Base-by-base conservation (phyloP, 2,113 vertebrate species). In the Calyptommatus sinebrachiatus region DNA sequence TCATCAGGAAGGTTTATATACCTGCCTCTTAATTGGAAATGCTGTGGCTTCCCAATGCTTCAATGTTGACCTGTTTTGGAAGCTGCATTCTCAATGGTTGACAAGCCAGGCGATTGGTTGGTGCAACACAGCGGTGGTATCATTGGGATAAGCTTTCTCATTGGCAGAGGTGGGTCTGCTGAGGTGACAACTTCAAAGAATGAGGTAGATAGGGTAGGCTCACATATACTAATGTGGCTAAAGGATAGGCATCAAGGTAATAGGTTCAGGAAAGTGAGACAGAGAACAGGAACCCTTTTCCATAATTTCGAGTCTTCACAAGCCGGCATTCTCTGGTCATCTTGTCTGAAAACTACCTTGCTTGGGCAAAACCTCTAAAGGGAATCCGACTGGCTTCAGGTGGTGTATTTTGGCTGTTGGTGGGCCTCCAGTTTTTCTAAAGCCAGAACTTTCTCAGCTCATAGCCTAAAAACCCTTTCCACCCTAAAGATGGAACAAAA, bases 121-220 rank as follows among this genome's bases (percentile, higher is more conserved):
- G 35, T 60, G 65, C 35, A 50, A 22, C n/a, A 16, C 14, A 29
- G 10, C 2, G 22, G 31, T 75, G 72, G 65, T 46, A 31, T 81
- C 65, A 81, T 22, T 5, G 1, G 7, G 28, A 41, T 1, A 53
- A 62, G 62, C 46, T 1, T 3, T 41, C 67, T 41, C 28, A 67
- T 80, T 80, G 71, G 71, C 29, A 28, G 62, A 66, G 71, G 61
- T 57, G 61, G 62, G 26, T 41, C 21, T 60, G 79, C 26, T 57
- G 61, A 75, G 65, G 50, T 9, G 10, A 29, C 14, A 60, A 50
- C 28, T 18, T 74, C 18, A 0, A 5, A 4, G n/a, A 8, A 57
- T 80, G 9, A 18, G n/a, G 22, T 18, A 14, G 26, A 29, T 5
- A 16, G 21, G n/a, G 5, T 21, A 29, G 26, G 48, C 8, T 50